These are phyloP conservation scores for Podilymbus podiceps DNA, from an alignment of 2,113 vertebrate species.

Conservation along the genomic window DNA sequence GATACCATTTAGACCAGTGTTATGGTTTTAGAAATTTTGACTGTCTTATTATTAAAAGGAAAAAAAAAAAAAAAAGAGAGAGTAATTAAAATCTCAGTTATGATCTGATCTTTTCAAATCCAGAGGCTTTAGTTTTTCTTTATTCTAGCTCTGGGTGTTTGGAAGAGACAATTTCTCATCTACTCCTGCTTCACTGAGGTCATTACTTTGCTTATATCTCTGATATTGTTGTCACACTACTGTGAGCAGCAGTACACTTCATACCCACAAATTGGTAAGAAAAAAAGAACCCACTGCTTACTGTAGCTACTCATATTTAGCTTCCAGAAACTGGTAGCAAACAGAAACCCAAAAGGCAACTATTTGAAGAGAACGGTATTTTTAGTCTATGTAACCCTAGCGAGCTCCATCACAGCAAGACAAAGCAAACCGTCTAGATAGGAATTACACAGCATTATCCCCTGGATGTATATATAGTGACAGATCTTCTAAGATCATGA, in stretches of 20 bases:
- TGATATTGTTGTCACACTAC: not conserved
- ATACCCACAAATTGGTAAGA: not conserved
- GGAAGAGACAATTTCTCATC: not conserved
- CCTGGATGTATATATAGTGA: not conserved
- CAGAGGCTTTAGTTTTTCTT: not conserved
- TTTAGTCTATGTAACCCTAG: not conserved
- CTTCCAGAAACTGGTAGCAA: not conserved
- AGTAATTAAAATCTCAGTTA: not conserved
- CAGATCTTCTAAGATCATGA: not conserved
- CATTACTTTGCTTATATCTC: not conserved
- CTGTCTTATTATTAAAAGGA: conserved; percentile 7
- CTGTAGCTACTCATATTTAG: not conserved
- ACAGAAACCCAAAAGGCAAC: not conserved
- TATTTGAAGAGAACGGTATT: not conserved
- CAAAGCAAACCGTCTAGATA: not conserved
- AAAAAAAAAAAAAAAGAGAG: not conserved
- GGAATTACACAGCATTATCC: not conserved
- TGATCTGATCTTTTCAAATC: not conserved
- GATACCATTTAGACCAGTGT: not conserved
- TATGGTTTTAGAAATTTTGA: conserved; percentile 49
- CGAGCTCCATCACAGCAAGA: not conserved
- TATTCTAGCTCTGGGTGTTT: not conserved
- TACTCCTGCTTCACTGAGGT: not conserved
- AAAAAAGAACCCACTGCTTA: not conserved
- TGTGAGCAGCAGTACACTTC: not conserved